Conservation (phyloP, 37 sponge, comb jelly and placozoan genomes). For the Ianthella basta region DNA sequence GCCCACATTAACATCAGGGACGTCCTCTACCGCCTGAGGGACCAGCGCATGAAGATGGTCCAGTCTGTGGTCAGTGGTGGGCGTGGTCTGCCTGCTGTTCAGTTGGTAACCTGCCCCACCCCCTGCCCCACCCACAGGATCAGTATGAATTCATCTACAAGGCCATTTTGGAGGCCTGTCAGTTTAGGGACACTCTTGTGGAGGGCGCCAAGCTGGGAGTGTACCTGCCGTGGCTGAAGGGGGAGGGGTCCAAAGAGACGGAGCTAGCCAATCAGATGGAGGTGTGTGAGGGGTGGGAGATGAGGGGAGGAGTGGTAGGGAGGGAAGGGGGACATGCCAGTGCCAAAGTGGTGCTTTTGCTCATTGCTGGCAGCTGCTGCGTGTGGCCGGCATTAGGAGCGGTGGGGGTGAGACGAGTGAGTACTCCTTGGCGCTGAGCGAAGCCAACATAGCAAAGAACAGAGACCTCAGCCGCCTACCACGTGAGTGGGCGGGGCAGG, state of each 20-base stretch:
- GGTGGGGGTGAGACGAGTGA: background rate
- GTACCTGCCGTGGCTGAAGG: background rate
- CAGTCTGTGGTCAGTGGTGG: conserved; percentile 38
- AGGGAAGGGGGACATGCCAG: too few species aligned
- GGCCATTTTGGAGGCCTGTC: conserved; percentile 8
- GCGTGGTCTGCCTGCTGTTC: background rate
- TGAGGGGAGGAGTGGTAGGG: too few species aligned
- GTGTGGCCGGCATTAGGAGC: too few species aligned
- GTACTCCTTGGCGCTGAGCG: background rate
- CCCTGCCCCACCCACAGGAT: background rate
- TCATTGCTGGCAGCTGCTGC: too few species aligned
- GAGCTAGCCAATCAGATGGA: conserved; percentile 1
- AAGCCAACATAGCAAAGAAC: background rate
- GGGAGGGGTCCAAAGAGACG: background rate
- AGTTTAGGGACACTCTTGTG: conserved; percentile 15
- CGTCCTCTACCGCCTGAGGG: conserved; percentile 13
- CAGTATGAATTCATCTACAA: conserved; percentile 33
- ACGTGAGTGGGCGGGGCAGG: conserved; percentile 1
- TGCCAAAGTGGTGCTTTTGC: too few species aligned
- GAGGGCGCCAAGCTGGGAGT: background rate
- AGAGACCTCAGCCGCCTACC: conserved; percentile 10
- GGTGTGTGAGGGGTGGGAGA: background rate
- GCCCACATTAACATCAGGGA: background rate
- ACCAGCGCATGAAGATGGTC: conserved; percentile 37
- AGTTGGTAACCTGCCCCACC: background rate